Evolutionary conservation across 2,888 invertebrate species (phyloP).

Genomic region (Drosophila incognita): DNA sequence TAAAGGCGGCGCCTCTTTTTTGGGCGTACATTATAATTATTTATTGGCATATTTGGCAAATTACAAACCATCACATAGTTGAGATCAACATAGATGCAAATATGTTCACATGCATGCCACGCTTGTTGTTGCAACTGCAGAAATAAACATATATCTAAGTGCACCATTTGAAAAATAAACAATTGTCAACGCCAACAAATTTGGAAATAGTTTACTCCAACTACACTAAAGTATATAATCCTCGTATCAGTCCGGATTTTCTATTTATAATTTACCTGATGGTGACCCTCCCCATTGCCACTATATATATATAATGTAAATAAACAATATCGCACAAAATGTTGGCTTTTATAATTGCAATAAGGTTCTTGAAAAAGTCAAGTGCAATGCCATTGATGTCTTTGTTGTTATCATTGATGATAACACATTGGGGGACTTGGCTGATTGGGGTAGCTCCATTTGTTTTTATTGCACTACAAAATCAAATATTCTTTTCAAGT

Average conservation of each 20-base stretch:
- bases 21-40: no score
- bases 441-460: conserved; percentile 11
- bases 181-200: background rate
- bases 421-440: background rate
- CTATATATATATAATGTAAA: background rate
- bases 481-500: background rate
- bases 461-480: background rate
- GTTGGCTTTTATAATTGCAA: background rate
- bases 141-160: background rate
- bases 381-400: background rate
- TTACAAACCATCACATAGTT: background rate
- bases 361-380: background rate
- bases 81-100: background rate
- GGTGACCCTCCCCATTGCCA: background rate
- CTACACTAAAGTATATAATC: background rate
- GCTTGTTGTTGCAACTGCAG: no score
- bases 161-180: background rate
- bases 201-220: background rate
- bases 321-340: background rate
- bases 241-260: background rate
- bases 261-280: background rate
- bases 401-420: conserved; percentile 6
- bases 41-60: background rate
- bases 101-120: background rate
- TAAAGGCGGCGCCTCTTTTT: background rate